phyloP scores from a whole-genome alignment of 2,113 vertebrate genomes.

The Hippopotamus amphibius region DNA sequence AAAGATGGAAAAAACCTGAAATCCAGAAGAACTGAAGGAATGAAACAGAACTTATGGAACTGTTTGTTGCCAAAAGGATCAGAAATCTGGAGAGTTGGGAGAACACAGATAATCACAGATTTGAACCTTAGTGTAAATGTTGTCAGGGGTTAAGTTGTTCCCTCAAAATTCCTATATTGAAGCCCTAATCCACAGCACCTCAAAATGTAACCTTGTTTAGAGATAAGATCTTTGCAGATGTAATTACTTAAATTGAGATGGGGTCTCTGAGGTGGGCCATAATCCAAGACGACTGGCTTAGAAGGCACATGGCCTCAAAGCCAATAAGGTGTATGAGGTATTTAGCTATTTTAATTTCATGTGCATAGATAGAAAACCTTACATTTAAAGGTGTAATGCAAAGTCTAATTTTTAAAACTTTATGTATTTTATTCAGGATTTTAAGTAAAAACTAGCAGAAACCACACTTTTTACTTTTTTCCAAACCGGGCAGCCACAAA shows the following conservation, averaged over 20 bases:
- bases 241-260: neutral
- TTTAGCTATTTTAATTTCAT: neutral
- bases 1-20: neutral
- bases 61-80: neutral
- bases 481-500: neutral
- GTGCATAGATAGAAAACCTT: neutral
- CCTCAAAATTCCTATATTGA: neutral
- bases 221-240: neutral
- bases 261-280: too few relatives aligned
- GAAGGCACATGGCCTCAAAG: neutral
- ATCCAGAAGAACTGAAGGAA: neutral
- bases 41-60: neutral
- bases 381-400: neutral
- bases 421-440: neutral
- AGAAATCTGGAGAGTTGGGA: neutral
- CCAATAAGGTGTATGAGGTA: neutral
- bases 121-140: neutral
- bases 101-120: neutral
- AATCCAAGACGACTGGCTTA: neutral
- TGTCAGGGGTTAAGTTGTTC: neutral
- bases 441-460: slow-evolving; percentile 1
- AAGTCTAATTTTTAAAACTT: neutral
- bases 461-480: neutral
- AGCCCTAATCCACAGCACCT: neutral
- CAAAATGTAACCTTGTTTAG: neutral